Base-by-base conservation (phyloP, 2,888 invertebrate species). In the Aspidapion aeneum region DNA sequence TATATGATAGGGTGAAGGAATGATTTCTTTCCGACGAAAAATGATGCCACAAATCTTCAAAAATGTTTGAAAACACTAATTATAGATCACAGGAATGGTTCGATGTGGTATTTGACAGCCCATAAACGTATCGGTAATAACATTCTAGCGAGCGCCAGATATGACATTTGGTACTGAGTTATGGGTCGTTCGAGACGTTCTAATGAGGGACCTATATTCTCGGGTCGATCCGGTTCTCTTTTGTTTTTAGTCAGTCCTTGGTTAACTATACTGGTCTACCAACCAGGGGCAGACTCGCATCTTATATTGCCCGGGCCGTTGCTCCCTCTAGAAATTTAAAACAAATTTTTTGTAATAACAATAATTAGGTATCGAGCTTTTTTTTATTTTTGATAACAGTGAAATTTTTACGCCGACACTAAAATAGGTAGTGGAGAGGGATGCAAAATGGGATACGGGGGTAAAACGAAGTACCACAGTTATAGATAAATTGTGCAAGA, bases 181-280 rank as follows among this genome's bases (percentile, higher is more conserved):
- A 75, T 74, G 73, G 71, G 70, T 71, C 69, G 68, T 70, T 71
- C 73, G 71, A 72, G 74, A 74, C 74, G 71, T 73, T 73, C 74
- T 75, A 75, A 75, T 75, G 74, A 74, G 74, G 74, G 73, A 74
- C 73, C 73, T 74, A 74, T 73, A 72, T 73, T 72, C 72, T 71
- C 71, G 70, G 63, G 68, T 70, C 68, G n/a, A n/a, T 65, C 65
- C 63, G 69, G 66, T 68, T 68, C 66, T 67, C 67, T 68, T 70
- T 71, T 71, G 69, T 70, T 70, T 69, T 68, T 65, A 66, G 66
- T 63, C 63, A 65, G 35, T 35, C 5, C 35, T 7, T 12, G 35
- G 35, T 12, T 12, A 35, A 35, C 35, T n/a, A n/a, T n/a, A n/a
- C n/a, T n/a, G n/a, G n/a, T n/a, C n/a, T n/a, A n/a, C n/a, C n/a